Base-by-base conservation (phyloP, 2,113 vertebrate genomes). In the Sterrhoptilus dennistouni region DNA sequence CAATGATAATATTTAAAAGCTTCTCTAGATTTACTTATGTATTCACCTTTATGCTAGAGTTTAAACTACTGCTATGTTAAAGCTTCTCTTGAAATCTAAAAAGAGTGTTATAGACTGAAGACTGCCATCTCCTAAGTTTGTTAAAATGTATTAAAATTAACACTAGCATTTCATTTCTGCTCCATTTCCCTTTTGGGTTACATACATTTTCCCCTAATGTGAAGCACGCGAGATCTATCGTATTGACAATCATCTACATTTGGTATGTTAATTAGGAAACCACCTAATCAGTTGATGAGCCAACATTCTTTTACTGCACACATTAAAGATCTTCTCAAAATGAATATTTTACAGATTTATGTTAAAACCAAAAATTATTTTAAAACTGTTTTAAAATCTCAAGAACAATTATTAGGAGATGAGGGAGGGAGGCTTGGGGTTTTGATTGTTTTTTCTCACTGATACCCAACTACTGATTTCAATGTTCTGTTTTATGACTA, bases 141-240 rank as follows among this genome's bases (percentile, higher is more conserved):
- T 47, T 95, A 74, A 81, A 78, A 65, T 31, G 9, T 72, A 81
- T 85, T 84, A 71, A 82, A 95, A 70, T 74, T 88, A 92, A 89
- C 45, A 56, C 3, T 4, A 53, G 3, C 23, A 54, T 94, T 93
- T 83, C 1, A 70, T 80, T 68, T 84, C 59, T 92, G 28, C 13
- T 86, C 44, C 17, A 17, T 61, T 94, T 95, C 71, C 33, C 15
- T 87, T 68, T 68, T 64, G 50, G 23, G n/a, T 88, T 86, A 63
- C 3, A 2, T 24, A 33, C 14, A 49, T 66, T 82, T 93, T 61
- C 25, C 45, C n/a, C 64, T 65, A 31, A 13, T 50, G 19, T 53
- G 42, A 96, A 92, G 50, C 42, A 60, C 1, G 2, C 10, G 49
- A 77, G 16, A 42, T 24, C 31, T n/a, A 35, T 24, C 75, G 7